Evolutionary conservation across 1,140 invertebrate genomes (phyloP).

Genomic region (Papilio polytes): DNA sequence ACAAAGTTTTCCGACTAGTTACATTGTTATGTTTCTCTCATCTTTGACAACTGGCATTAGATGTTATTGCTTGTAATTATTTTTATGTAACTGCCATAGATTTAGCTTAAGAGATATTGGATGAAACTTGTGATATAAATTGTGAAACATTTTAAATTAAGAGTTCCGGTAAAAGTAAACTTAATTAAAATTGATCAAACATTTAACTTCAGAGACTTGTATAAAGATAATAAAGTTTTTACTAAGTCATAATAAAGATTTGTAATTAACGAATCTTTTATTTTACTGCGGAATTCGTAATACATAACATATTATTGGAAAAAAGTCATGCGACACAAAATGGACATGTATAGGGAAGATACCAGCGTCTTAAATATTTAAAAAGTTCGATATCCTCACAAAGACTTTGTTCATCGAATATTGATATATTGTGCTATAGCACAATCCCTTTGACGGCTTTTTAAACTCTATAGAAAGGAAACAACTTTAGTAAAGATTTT

Average conservation of each 20-base stretch:
- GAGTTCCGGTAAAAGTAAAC: neutral
- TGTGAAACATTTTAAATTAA: neutral
- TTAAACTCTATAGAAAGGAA: neutral
- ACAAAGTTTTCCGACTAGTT: neutral
- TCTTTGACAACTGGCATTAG: neutral
- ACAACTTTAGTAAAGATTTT: neutral
- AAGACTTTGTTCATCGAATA: neutral
- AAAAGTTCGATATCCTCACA: slow-evolving; percentile 3
- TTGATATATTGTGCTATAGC: neutral
- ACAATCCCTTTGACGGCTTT: neutral
- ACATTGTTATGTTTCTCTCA: slow-evolving; percentile 1
- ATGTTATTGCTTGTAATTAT: slow-evolving; percentile 16
- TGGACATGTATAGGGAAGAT: neutral
- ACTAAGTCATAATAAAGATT: neutral
- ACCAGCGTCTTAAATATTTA: neutral
- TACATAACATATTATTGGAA: neutral
- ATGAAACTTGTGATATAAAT: neutral
- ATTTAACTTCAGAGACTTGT: neutral
- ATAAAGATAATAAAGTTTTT: neutral
- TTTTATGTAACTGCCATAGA: neutral
- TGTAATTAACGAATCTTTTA: neutral
- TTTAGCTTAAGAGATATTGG: slow-evolving; percentile 10
- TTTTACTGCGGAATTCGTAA: neutral
- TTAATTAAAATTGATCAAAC: neutral
- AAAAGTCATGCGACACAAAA: neutral